phyloP scores from a whole-genome alignment of 2,797 vertebrate species.

The Lophius americanus region DNA sequence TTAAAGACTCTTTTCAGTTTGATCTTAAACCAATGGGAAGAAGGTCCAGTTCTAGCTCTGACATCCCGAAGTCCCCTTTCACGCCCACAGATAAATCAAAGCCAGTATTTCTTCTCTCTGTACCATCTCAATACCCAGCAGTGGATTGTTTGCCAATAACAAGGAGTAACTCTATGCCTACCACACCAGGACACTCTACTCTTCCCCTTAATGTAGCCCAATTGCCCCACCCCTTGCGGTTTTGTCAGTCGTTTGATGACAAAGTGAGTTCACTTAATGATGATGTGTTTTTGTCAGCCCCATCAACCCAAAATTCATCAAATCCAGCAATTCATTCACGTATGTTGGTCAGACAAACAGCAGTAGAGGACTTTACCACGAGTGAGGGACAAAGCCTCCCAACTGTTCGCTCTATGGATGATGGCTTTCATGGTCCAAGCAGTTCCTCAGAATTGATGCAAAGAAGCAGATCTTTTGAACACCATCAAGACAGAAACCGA shows the following conservation, averaged over 20 bases:
- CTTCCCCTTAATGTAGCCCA: constrained; percentile 88
- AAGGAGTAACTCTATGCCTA: constrained; percentile 98
- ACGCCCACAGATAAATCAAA: constrained; percentile 98
- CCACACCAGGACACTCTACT: constrained; percentile 91
- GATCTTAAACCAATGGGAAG: constrained; percentile 96
- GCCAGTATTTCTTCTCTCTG: constrained; percentile 95
- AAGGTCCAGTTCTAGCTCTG: constrained; percentile 96
- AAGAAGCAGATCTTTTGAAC: constrained; percentile 87
- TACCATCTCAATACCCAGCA: constrained; percentile 87
- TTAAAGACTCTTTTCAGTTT: constrained; percentile 99
- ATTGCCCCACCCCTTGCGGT: constrained; percentile 89
- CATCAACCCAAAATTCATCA: constrained; percentile 87
- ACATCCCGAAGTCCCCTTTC: constrained; percentile 98
- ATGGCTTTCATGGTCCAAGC: constrained; percentile 83
- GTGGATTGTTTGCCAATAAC: constrained; percentile 99
- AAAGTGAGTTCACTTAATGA: constrained; percentile 92
- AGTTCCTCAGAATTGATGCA: constrained; percentile 80
- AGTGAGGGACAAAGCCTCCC: constrained; percentile 86
- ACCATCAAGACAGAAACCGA: constrained; percentile 86
- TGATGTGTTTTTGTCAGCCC: constrained; percentile 93
- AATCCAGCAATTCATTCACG: constrained; percentile 89
- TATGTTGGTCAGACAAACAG: constrained; percentile 92
- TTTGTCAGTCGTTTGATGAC: constrained; percentile 97
- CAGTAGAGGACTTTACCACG: constrained; percentile 93
- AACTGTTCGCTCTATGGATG: constrained; percentile 87